Percentiles rank a stretch among this genome's conserved stretches.
Conservation (phyloP, 2,888 invertebrate genomes). For the Ctena decussata region DNA sequence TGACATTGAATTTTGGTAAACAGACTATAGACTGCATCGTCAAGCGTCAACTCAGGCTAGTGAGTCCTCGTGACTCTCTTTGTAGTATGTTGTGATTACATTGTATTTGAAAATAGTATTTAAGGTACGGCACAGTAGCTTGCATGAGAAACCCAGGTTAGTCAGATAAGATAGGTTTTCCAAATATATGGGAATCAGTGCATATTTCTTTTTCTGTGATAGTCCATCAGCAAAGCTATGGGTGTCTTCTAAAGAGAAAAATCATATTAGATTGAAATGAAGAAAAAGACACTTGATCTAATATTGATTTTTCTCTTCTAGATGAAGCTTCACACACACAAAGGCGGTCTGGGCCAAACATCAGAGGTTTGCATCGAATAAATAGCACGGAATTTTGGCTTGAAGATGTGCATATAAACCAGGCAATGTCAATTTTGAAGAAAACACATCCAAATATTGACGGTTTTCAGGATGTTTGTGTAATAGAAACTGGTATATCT, state of each 20-base stretch:
- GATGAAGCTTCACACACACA: neutral
- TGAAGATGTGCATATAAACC: slow-evolving; percentile 57
- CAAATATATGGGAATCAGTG: no score
- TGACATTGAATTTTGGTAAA: no score
- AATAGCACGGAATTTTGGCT: slow-evolving; percentile 41
- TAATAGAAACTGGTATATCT: slow-evolving; percentile 29
- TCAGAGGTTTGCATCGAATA: slow-evolving; percentile 13
- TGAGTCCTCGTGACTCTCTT: no score
- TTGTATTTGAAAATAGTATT: no score
- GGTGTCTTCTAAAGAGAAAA: neutral
- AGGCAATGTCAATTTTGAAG: slow-evolving; percentile 55
- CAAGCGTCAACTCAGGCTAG: no score
- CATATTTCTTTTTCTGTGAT: no score
- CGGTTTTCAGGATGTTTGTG: slow-evolving; percentile 61
- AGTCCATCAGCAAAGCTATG: no score
- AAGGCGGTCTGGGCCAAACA: neutral
- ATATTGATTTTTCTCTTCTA: neutral
- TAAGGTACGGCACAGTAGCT: no score
- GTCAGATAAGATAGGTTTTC: no score
- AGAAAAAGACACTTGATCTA: neutral
- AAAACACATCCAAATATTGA: slow-evolving; percentile 39
- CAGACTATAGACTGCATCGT: no score
- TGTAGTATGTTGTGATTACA: no score
- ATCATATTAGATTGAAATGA: neutral
- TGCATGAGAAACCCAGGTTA: no score